These are phyloP conservation scores for Chamaea fasciata DNA, from an alignment of 2,113 vertebrate species.

Conservation along the genomic window DNA sequence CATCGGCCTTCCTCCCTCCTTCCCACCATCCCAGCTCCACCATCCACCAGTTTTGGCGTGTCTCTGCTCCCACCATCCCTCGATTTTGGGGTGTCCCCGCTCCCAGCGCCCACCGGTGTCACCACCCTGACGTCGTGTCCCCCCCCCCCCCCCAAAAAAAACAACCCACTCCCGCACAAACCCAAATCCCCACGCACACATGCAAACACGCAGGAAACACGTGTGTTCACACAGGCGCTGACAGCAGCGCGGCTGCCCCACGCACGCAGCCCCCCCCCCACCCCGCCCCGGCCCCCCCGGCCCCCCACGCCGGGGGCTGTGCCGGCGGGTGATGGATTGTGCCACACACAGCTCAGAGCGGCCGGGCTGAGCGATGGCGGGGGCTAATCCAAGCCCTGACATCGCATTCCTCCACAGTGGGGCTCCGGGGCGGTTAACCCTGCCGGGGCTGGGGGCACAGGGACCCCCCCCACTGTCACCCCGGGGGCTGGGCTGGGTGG, in stretches of 20 bases:
- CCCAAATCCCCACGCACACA: accelerated
- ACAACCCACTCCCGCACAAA: accelerated
- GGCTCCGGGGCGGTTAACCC: slow-evolving; percentile 8
- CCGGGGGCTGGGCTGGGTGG: not conserved
- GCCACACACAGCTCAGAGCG: slow-evolving; percentile 43
- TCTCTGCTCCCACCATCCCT: not conserved
- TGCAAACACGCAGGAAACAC: accelerated
- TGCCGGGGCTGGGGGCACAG: not conserved
- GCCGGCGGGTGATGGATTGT: slow-evolving; percentile 44
- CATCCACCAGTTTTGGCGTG: not conserved
- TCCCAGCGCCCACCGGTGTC: not conserved
- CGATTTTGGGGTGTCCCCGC: no score
- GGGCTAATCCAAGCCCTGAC: slow-evolving; percentile 57
- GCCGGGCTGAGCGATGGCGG: not conserved
- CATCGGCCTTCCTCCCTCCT: not conserved
- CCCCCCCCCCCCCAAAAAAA: not conserved
- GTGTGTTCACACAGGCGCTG: not conserved
- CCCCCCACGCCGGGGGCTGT: slow-evolving; percentile 45
- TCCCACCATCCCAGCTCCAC: not conserved
- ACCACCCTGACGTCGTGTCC: not conserved
- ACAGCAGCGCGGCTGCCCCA: not conserved
- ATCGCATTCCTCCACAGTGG: slow-evolving; percentile 26
- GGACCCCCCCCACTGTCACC: not conserved
- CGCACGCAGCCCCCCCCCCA: not conserved
- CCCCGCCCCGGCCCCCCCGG: not conserved